These are phyloP conservation scores for Montipora sp. DNA, from an alignment of 64 coral and sea anemone genomes.

Conservation along the genomic window DNA sequence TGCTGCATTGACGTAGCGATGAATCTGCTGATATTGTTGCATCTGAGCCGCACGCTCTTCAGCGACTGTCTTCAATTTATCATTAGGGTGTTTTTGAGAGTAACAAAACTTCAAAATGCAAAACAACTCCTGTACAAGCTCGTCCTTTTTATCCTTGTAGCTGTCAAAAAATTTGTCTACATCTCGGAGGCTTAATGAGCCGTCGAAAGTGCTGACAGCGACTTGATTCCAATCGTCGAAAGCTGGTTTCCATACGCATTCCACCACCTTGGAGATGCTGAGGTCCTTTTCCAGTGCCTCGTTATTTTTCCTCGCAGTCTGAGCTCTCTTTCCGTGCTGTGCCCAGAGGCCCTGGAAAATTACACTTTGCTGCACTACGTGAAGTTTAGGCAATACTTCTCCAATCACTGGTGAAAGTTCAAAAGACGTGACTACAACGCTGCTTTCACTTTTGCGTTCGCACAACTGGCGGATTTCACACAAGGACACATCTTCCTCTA, in stretches of 20 bases:
- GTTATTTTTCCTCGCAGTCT: slow-evolving; percentile 25
- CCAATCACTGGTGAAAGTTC: background rate
- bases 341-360: slow-evolving; percentile 57
- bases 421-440: slow-evolving; percentile 30
- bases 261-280: slow-evolving; percentile 30
- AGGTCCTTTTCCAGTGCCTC: background rate
- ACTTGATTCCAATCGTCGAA: slow-evolving; percentile 15
- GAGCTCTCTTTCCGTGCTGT: background rate
- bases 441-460: background rate
- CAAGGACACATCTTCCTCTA: background rate
- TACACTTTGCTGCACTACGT: background rate
- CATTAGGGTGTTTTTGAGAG: background rate
- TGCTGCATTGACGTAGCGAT: slow-evolving; percentile 43
- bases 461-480: slow-evolving; percentile 5
- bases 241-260: slow-evolving; percentile 45
- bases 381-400: background rate
- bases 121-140: slow-evolving; percentile 20
- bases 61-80: background rate
- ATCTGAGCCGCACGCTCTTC: slow-evolving; percentile 20
- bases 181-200: slow-evolving; percentile 29
- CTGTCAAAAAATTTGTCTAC: slow-evolving; percentile 45
- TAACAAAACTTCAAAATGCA: background rate
- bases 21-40: slow-evolving; percentile 28
- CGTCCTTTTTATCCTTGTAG: background rate
- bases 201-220: background rate